Evolutionary conservation across 2,797 vertebrate species (phyloP).

Genomic region (Neostethus bicornis): DNA sequence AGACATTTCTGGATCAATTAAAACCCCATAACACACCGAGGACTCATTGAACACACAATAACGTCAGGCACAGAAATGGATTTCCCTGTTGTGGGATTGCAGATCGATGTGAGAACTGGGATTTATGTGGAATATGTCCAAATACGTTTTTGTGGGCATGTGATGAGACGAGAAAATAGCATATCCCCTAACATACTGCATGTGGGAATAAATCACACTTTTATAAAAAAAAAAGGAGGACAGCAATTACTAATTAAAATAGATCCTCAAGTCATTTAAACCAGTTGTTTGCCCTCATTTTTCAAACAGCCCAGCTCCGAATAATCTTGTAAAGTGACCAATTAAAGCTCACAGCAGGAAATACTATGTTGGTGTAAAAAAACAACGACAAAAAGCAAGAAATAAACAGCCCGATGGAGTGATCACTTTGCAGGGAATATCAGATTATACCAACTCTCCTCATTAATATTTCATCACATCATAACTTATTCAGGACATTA

Average conservation of each 20-base stretch:
- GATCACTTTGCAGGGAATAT: conserved; percentile 10
- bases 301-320: conserved; percentile 4
- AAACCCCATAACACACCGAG: conserved; percentile 39
- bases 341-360: conserved; percentile 27
- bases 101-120: not conserved
- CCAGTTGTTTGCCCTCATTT: not conserved
- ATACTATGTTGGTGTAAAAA: conserved; percentile 18
- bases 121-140: not conserved
- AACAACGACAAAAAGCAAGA: conserved; percentile 4
- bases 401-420: no score
- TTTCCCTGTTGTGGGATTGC: not conserved
- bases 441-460: conserved; percentile 8
- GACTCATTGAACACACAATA: conserved; percentile 23
- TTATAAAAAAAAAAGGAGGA: not conserved
- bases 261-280: not conserved
- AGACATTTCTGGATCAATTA: conserved; percentile 51
- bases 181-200: not conserved
- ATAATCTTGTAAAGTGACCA: conserved; percentile 16
- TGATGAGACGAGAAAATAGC: not conserved
- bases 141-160: conserved; percentile 10
- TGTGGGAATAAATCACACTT: conserved; percentile 4
- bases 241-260: not conserved
- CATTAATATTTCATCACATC: not conserved
- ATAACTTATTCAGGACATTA: no score
- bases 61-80: conserved; percentile 3